Evolutionary conservation across 23 tunicate genomes (phyloP), one percentile per base, ranked within the genome.

Genomic region (Corella eumyota): DNA sequence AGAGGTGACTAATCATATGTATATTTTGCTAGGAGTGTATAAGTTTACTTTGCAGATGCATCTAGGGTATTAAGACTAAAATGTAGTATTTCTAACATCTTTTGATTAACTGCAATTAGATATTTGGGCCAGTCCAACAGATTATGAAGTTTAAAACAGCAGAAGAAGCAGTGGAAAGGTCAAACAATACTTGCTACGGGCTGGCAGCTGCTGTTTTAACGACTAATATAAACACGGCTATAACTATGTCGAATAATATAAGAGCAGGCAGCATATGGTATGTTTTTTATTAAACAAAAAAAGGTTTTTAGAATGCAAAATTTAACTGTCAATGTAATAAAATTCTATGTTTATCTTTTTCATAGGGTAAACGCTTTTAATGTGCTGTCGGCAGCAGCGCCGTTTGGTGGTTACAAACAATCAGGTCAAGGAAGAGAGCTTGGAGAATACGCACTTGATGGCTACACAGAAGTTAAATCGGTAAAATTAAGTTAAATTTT

Each of bases 61-160:
- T n/a, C n/a, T n/a, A n/a, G n/a, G n/a, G n/a, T n/a, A n/a, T n/a
- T n/a, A n/a, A n/a, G n/a, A n/a, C n/a, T n/a, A n/a, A n/a, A n/a
- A n/a, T n/a, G n/a, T n/a, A n/a, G n/a, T n/a, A n/a, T n/a, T n/a
- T n/a, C n/a, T n/a, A n/a, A n/a, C n/a, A n/a, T n/a, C n/a, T n/a
- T n/a, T n/a, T n/a, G n/a, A n/a, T n/a, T n/a, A n/a, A n/a, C n/a
- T n/a, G n/a, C n/a, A n/a, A n/a, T n/a, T 65, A 81, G 88, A 93
- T 93, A n/a, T 93, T 93, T 34, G 99, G 99, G 0, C 99, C 99
- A 31, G 99, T 93, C 3, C 86, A 77, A 59, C 99, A 93, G 61
- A 93, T 93, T 38, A 62, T 93, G 70, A 93, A 93, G 28, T 93
- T 93, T 53, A 93, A 73, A 50, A 93, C 95, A 31, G 58, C 78